Percentiles rank a stretch among this genome's conserved stretches.
Conservation (phyloP, 2,888 invertebrate genomes). For the Brenthis ino region DNA sequence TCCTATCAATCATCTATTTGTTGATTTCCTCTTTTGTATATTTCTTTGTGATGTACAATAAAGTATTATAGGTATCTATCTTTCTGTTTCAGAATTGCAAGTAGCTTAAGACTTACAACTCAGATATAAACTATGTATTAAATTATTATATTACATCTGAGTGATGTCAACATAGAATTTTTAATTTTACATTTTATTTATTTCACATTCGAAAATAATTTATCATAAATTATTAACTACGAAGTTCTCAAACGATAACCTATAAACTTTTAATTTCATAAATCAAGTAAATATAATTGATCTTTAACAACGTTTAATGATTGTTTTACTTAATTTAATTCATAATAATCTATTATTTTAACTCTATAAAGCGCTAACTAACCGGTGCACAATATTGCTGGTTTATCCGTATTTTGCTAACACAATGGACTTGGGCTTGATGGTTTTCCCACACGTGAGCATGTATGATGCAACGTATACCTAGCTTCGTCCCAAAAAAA, state of each 20-base stretch:
- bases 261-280: conserved; percentile 41
- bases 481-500: conserved; percentile 50
- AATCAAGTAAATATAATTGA: conserved; percentile 41
- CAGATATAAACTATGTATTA: too few relatives aligned
- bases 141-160: too few relatives aligned
- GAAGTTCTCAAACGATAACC: conserved; percentile 39
- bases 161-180: too few relatives aligned
- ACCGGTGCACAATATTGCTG: conserved; percentile 45
- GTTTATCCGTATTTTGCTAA: conserved; percentile 43
- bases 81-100: too few relatives aligned
- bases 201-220: conserved; percentile 7
- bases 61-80: too few relatives aligned
- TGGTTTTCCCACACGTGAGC: conserved; percentile 46
- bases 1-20: too few relatives aligned
- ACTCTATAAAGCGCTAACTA: conserved; percentile 39
- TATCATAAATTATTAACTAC: conserved; percentile 34
- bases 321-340: conserved; percentile 32
- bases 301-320: conserved; percentile 39
- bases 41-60: too few relatives aligned
- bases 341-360: conserved; percentile 31
- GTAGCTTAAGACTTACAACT: too few relatives aligned
- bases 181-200: too few relatives aligned
- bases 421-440: conserved; percentile 41
- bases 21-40: too few relatives aligned
- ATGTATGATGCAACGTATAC: conserved; percentile 50